Percentiles rank a stretch among this genome's conserved stretches.
Evolutionary conservation across 2,888 invertebrate genomes (phyloP).

Genomic region (Unio delphinus): DNA sequence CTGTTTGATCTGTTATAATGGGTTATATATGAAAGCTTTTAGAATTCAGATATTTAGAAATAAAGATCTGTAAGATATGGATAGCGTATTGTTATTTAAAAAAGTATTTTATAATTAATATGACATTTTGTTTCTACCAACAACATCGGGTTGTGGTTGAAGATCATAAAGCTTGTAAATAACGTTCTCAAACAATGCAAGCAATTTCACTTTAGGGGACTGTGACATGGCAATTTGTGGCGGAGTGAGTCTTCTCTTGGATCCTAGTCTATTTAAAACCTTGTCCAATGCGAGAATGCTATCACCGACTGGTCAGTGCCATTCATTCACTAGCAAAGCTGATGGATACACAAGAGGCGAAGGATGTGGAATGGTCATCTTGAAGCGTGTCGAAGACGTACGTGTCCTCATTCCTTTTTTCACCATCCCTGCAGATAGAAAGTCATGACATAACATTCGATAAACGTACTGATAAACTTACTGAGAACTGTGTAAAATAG

Average conservation of each 20-base stretch:
- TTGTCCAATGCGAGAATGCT: conserved; percentile 30
- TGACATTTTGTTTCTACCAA: too few species aligned
- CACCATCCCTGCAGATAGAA: neutral
- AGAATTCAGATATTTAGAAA: too few species aligned
- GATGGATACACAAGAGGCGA: conserved; percentile 41
- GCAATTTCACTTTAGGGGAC: conserved; percentile 24
- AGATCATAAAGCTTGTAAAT: too few species aligned
- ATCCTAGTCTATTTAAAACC: conserved; percentile 7
- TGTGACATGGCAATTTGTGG: conserved; percentile 34
- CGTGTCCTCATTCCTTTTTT: neutral
- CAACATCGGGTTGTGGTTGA: too few species aligned
- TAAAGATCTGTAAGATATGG: too few species aligned
- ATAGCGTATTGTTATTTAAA: too few species aligned
- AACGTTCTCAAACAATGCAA: too few species aligned
- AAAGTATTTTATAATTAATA: too few species aligned
- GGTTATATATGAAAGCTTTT: too few species aligned
- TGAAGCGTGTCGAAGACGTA: conserved; percentile 30
- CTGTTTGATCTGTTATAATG: too few species aligned
- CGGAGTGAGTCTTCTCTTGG: conserved; percentile 31
- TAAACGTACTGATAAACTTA: too few species aligned
- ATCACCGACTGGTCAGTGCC: conserved; percentile 32
- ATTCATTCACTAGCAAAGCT: conserved; percentile 23
- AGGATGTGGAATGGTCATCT: conserved; percentile 37
- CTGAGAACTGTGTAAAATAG: too few species aligned
- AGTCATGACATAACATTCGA: neutral